These are phyloP conservation scores for Zosterops japonicus DNA, from an alignment of 2,113 vertebrate species.

Conservation along the genomic window DNA sequence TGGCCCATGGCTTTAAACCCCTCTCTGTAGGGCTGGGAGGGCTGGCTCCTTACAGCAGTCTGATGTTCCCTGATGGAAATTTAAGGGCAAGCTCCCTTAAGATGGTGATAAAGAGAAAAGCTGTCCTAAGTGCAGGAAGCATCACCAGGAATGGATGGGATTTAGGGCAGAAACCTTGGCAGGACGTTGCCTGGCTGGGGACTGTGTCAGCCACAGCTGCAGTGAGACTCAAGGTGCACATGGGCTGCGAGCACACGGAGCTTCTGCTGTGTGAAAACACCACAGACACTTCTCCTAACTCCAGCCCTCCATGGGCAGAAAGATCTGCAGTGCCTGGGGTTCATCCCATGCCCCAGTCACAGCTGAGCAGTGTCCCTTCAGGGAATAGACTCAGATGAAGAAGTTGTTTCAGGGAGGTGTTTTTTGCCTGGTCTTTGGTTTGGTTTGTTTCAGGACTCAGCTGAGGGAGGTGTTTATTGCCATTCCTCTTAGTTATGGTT, in stretches of 20 bases:
- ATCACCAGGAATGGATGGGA: neutral
- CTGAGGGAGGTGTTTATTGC: neutral
- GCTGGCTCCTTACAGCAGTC: no score
- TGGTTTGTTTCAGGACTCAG: neutral
- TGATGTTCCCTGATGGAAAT: neutral
- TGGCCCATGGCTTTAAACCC: neutral
- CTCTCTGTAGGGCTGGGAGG: neutral
- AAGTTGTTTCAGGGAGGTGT: neutral
- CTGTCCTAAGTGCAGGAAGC: neutral
- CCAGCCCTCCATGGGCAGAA: neutral
- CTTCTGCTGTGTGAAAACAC: neutral
- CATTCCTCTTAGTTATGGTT: neutral
- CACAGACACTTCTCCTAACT: neutral
- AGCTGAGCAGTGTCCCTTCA: neutral
- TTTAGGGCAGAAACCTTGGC: neutral
- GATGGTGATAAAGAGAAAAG: neutral
- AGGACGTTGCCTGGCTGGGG: neutral
- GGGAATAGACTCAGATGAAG: neutral
- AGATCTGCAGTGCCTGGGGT: neutral
- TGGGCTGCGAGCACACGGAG: neutral
- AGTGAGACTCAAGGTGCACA: accelerated
- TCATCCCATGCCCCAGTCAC: neutral
- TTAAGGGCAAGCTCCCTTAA: neutral
- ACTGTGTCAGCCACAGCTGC: neutral
- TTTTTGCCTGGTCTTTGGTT: neutral